Base-by-base conservation (phyloP, 2,888 invertebrate species). In the Melieria omissa region DNA sequence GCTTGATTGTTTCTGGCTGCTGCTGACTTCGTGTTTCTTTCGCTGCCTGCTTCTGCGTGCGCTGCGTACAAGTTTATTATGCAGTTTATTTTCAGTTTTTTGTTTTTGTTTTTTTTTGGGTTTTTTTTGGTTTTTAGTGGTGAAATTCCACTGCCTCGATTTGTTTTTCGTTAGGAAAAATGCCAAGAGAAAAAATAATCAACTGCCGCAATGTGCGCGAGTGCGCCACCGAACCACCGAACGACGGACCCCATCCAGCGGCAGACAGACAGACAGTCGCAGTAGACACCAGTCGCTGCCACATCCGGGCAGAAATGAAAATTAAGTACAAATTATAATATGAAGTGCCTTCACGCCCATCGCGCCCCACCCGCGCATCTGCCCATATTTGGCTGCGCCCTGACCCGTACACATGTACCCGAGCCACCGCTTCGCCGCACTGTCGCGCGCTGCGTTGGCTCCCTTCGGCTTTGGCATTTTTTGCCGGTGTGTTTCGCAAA, bases 321-420 rank as follows among this genome's bases (percentile, higher is more conserved):
- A 75, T 74, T 72, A 73, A 72, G 70, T 72, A 72, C 70, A 70
- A 74, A 74, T 74, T 74, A 74, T 63, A 71, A 74, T 74, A 58
- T 64, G 64, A 58, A 65, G 60, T 70, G 60, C 6, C 62, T 49
- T 8, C 58, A 52, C 8, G 65, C 41, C 14, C 14, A 16, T 10
- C 29, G 3, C n/a, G 47, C 14, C 29, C 58, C 4, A n/a, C 65
- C 16, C n/a, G 29, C 29, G 29, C 29, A 29, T 29, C 29, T 29
- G 29, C 29, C 29, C 29, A 29, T 3, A 29, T 29, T 29, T 29
- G 29, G 3, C 29, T 29, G 2, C 29, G 29, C 29, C 29, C 29
- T 29, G 29, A 29, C 3, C 29, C 29, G 55, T 65, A 65, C 29
- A 14, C 44, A 14, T 12, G 42, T 54, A 29, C 29, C 29, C 29